phyloP scores from a whole-genome alignment of 2,797 vertebrate species.

The Glyptemys insculpta region DNA sequence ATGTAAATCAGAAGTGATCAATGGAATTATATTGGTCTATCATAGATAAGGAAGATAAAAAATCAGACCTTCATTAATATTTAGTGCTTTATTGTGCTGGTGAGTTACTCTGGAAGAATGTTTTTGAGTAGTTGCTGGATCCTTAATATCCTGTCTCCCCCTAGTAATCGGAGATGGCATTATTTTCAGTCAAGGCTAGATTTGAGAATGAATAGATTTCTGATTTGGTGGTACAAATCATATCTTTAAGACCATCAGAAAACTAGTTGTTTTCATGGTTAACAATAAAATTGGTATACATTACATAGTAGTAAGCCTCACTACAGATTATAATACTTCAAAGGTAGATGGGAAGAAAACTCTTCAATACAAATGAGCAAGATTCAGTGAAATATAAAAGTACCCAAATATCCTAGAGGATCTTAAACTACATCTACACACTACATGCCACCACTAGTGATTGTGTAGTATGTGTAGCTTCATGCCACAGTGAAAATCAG shows the following conservation, averaged over 20 bases:
- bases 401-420: not conserved
- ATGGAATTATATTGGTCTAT: not conserved
- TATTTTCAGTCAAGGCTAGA: not conserved
- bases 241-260: not conserved
- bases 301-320: not conserved
- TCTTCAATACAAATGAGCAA: not conserved
- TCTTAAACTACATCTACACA: not conserved
- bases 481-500: not conserved
- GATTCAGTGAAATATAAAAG: not conserved
- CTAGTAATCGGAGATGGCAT: conserved; percentile 21
- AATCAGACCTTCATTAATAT: not conserved
- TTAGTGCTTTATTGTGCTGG: not conserved
- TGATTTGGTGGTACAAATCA: not conserved
- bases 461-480: not conserved
- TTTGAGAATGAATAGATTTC: not conserved
- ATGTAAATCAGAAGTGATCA: not conserved
- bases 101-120: not conserved
- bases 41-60: not conserved
- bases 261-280: not conserved
- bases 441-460: not conserved
- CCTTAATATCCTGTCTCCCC: not conserved
- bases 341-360: not conserved
- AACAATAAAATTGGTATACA: rapidly evolving
- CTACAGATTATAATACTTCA: not conserved
- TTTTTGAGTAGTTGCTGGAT: not conserved